Evolutionary conservation across 1,140 invertebrate species (phyloP).

Genomic region (Drosophila baimaii): DNA sequence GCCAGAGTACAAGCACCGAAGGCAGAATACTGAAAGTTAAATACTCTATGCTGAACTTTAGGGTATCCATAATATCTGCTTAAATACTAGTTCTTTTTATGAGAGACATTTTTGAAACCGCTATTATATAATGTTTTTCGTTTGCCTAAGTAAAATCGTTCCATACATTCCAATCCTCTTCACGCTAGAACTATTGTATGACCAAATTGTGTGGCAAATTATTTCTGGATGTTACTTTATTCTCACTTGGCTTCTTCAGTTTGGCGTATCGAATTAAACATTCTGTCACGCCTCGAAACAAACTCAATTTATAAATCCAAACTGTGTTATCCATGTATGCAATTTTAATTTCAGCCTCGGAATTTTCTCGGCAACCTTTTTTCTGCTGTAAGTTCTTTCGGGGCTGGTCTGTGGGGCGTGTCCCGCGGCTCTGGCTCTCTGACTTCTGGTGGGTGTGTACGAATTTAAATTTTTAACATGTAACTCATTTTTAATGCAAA

Average conservation of each 20-base stretch:
- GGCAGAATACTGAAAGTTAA: not conserved
- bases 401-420: constrained; percentile 51
- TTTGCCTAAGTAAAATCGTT: not conserved
- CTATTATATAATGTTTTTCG: not conserved
- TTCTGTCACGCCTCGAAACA: constrained; percentile 44
- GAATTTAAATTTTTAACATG: constrained; percentile 80
- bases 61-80: not conserved
- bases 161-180: not conserved
- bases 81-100: not conserved
- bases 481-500: constrained; percentile 82
- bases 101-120: not conserved
- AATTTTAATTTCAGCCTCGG: constrained; percentile 35
- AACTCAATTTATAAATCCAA: constrained; percentile 42
- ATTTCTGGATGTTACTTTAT: not conserved
- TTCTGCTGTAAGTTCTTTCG: constrained; percentile 33
- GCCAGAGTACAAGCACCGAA: not conserved
- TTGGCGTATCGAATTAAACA: constrained; percentile 14
- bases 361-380: constrained; percentile 62
- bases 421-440: constrained; percentile 28
- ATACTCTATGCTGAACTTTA: not conserved
- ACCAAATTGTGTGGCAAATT: not conserved
- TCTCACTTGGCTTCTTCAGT: constrained; percentile 18
- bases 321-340: constrained; percentile 40
- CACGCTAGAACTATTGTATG: not conserved
- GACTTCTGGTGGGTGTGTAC: constrained; percentile 67